A percentile compares a stretch with the other conserved stretches of the same genome.
These are phyloP conservation scores for Tipula lateralis DNA, from an alignment of 2,888 invertebrate genomes.

Conservation along the genomic window DNA sequence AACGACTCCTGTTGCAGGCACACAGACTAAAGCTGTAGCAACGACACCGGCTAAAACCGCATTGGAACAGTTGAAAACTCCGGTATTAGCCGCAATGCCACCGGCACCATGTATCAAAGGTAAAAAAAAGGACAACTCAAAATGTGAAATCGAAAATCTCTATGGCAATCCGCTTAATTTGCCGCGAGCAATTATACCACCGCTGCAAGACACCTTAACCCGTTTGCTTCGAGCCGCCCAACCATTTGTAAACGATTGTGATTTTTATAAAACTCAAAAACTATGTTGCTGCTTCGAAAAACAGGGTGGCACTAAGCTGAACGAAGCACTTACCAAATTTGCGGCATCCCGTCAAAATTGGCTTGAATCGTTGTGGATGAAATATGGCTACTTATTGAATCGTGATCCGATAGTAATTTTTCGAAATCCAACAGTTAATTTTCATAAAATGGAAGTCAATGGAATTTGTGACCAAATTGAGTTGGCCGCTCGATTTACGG, in stretches of 20 bases:
- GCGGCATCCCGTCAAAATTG: constrained; percentile 68
- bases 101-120: background rate
- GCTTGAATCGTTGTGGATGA: constrained; percentile 89
- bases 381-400: constrained; percentile 77
- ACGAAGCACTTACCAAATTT: constrained; percentile 63
- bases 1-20: too few relatives aligned
- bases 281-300: constrained; percentile 53
- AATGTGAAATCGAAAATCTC: background rate
- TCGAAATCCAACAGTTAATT: constrained; percentile 81
- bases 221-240: constrained; percentile 70
- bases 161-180: constrained; percentile 49
- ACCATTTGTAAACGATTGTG: constrained; percentile 68
- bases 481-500: constrained; percentile 68
- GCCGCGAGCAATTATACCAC: constrained; percentile 76
- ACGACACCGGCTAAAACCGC: background rate
- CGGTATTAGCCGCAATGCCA: background rate
- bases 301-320: constrained; percentile 42
- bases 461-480: constrained; percentile 56
- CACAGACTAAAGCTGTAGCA: background rate
- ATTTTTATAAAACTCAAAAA: constrained; percentile 46
- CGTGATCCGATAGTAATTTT: constrained; percentile 77
- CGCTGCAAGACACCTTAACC: constrained; percentile 71
- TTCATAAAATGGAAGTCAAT: constrained; percentile 64
- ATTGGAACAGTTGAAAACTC: background rate
- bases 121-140: background rate